Base-by-base conservation (phyloP, 2,888 invertebrate genomes). In the Oscheius onirici region DNA sequence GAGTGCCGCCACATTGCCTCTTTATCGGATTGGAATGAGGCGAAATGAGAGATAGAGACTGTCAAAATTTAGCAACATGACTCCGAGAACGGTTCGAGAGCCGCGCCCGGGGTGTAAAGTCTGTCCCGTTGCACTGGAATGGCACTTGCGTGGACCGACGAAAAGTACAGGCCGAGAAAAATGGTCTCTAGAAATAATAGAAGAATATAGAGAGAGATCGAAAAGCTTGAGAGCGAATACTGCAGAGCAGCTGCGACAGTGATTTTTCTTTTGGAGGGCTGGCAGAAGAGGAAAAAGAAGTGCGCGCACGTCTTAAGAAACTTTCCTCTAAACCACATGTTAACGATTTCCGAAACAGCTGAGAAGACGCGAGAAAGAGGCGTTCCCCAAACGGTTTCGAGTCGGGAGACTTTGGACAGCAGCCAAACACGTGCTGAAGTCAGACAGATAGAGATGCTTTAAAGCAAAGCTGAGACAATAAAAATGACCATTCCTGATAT, bases 1-100 rank as follows among this genome's bases (percentile, higher is more conserved):
- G 34, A 63, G 22, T 24, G 46, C 63, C 63, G 63, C 63, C 63
- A 26, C 63, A 63, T 63, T 44, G 63, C 46, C 46, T 28, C 34
- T 34, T 40, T 58, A 40, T 28, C 58, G 58, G 52, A 46, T 46
- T 3, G 46, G 13, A 20, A 46, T 46, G 46, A 10, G 34, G 34
- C 34, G 34, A 46, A 20, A 46, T 46, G 46, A 10, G 34, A 8
- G 5, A 8, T 34, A 8, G 34, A 34, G 34, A 34, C 34, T 34
- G 34, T 34, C 8, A 34, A 34, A 34, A 34, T 34, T 34, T 34
- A 34, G 34, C 34, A 34, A 34, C 34, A 34, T 34, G 34, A 34
- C 3, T 34, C 34, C 34, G 34, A 8, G 34, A 34, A 34, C 34
- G 34, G 34, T 34, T 34, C 34, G 34, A 34, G 34, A 34, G 34